Base-by-base conservation (phyloP, 2,888 invertebrate genomes). In the Isotomurus palustris region DNA sequence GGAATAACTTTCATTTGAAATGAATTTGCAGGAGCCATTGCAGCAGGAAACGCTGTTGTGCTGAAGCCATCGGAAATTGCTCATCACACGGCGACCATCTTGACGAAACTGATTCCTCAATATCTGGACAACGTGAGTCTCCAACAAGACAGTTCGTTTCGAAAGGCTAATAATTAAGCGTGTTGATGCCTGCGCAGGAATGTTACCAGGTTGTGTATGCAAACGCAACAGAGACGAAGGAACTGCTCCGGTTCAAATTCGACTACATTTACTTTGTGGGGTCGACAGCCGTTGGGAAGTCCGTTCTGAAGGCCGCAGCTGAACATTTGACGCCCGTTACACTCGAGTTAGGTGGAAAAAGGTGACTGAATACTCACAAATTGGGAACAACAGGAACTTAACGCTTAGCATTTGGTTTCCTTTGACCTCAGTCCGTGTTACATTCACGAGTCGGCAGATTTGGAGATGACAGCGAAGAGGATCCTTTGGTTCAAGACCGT, bases 221-320 rank as follows among this genome's bases (percentile, higher is more conserved):
- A 2, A 95, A 91, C 38, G 81, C 91, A 0, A 76, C 82, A 22
- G 94, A 92, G 76, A 93, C 95, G 0, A 84, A 87, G 0, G 87
- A 88, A 70, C 78, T 97, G 12, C 77, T 97, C 25, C 86, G 87
- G 71, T 83, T 93, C 73, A 84, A 83, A 73, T 97, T 93, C 75
- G 97, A 97, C 78, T 91, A 94, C 74, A 94, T 97, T 66, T 93
- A 97, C 79, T 94, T 87, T 77, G 99, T 97, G 0, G 97, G 92
- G 21, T 88, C 90, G 48, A 84, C 88, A 0, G 75, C 75, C 48
- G 88, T 95, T 14, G 97, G 93, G 28, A 86, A 84, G 77, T 86
- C 92, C 53, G 81, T 99, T 2, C 86, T 77, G 53, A 93, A 95
- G 0, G 55, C 60, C 3, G 93, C 96, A 2, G 89, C 91, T 65